Percentiles rank a stretch among this genome's conserved stretches.
Evolutionary conservation across 2,113 vertebrate species (phyloP).

Genomic region (Pseudonaja textilis): DNA sequence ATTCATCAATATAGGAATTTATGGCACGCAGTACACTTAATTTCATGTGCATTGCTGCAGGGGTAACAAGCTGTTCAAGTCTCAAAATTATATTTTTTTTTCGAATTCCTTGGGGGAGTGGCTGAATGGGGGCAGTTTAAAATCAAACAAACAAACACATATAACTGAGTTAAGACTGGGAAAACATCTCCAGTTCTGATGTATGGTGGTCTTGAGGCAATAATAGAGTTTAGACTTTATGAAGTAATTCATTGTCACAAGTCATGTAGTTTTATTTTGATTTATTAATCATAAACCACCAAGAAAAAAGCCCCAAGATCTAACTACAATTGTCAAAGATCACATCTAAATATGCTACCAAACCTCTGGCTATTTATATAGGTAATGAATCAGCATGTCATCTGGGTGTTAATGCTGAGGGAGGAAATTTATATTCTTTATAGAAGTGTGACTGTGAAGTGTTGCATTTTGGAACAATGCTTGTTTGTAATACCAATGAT

Average conservation of each 20-base stretch:
- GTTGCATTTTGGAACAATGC: background rate
- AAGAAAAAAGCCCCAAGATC: constrained; percentile 10
- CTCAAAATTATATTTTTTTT: background rate
- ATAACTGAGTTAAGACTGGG: background rate
- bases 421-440: constrained; percentile 27
- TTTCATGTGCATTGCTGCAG: background rate
- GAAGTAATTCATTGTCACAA: constrained; percentile 2
- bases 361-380: constrained; percentile 30
- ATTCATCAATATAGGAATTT: background rate
- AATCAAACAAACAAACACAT: background rate
- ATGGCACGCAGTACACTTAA: background rate
- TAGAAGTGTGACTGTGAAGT: constrained; percentile 16
- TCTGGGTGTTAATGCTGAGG: constrained; percentile 14
- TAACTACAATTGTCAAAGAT: constrained; percentile 6
- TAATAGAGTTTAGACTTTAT: constrained; percentile 12
- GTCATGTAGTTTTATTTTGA: background rate
- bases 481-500: constrained; percentile 32
- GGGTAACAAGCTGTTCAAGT: background rate
- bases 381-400: constrained; percentile 24
- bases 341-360: constrained; percentile 34
- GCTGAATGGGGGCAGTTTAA: background rate
- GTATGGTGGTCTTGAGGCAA: background rate
- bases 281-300: background rate
- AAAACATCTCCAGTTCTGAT: background rate
- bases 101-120: background rate